Conservation (phyloP, 2,113 vertebrate genomes). For the Euleptes europaea region DNA sequence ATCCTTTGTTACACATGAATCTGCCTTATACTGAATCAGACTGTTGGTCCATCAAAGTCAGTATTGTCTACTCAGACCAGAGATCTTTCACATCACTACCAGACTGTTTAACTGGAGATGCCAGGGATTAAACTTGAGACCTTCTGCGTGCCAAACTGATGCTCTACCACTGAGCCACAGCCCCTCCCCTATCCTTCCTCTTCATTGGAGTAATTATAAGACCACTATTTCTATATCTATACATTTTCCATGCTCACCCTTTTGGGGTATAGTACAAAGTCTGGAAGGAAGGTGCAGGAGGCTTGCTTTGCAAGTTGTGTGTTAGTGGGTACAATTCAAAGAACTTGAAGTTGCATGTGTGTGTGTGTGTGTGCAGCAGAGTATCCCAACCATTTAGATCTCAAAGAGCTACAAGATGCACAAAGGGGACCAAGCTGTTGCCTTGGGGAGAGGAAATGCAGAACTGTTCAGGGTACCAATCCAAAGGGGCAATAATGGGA, state of each 20-base stretch:
- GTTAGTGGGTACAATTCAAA: neutral
- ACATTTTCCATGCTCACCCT: neutral
- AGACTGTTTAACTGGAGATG: no score
- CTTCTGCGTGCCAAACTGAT: no score
- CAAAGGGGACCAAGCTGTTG: slow-evolving; percentile 68
- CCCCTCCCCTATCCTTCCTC: neutral
- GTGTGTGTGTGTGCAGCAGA: neutral
- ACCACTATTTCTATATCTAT: fast-evolving
- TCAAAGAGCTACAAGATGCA: slow-evolving; percentile 30
- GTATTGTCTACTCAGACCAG: neutral
- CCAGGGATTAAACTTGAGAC: no score
- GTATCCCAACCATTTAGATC: neutral
- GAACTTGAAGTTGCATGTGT: neutral
- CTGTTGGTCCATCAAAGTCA: neutral
- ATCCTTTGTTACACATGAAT: neutral
- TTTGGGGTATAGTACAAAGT: fast-evolving
- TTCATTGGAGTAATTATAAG: neutral
- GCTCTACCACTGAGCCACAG: no score
- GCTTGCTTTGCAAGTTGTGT: neutral
- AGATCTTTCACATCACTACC: no score
- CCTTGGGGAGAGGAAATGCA: slow-evolving; percentile 74
- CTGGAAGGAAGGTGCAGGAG: neutral
- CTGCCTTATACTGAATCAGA: no score
- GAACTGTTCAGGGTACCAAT: slow-evolving; percentile 73
- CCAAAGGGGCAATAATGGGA: slow-evolving; percentile 83